These are phyloP conservation scores for Dissostichus mawsoni DNA, from an alignment of 2,113 vertebrate genomes.

Conservation along the genomic window DNA sequence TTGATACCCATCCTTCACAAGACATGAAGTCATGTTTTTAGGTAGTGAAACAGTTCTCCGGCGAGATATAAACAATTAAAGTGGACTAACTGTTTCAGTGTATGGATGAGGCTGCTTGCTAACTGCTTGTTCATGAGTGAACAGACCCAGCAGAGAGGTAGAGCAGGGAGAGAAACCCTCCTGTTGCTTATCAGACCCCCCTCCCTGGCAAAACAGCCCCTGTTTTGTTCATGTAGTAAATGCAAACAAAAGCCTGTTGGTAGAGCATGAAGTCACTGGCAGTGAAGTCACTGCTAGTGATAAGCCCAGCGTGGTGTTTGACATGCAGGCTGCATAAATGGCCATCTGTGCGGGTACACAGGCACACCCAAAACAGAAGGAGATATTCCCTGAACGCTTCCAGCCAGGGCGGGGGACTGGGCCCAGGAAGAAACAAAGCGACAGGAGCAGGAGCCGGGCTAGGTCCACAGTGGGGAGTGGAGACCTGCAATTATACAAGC, in stretches of 20 bases:
- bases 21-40: background rate
- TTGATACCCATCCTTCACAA: background rate
- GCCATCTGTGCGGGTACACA: slow-evolving; percentile 69
- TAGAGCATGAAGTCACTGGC: slow-evolving; percentile 50
- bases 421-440: slow-evolving; percentile 71
- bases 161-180: slow-evolving; percentile 27
- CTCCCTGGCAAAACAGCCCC: slow-evolving; percentile 10
- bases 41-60: background rate
- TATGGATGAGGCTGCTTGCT: slow-evolving; percentile 9
- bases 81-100: background rate
- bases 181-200: slow-evolving; percentile 37
- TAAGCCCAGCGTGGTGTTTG: slow-evolving; percentile 52
- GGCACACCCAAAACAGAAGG: slow-evolving; percentile 77
- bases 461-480: slow-evolving; percentile 51
- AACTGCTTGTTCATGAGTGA: slow-evolving; percentile 26
- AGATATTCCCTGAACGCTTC: slow-evolving; percentile 67
- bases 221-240: slow-evolving; percentile 32
- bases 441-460: slow-evolving; percentile 56
- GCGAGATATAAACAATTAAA: background rate
- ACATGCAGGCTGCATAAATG: slow-evolving; percentile 38
- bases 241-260: slow-evolving; percentile 52
- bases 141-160: background rate
- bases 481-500: slow-evolving; percentile 69
- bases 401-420: slow-evolving; percentile 56
- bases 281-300: slow-evolving; percentile 56